Conservation (phyloP, 2,797 vertebrate genomes). For the Otus scops region DNA sequence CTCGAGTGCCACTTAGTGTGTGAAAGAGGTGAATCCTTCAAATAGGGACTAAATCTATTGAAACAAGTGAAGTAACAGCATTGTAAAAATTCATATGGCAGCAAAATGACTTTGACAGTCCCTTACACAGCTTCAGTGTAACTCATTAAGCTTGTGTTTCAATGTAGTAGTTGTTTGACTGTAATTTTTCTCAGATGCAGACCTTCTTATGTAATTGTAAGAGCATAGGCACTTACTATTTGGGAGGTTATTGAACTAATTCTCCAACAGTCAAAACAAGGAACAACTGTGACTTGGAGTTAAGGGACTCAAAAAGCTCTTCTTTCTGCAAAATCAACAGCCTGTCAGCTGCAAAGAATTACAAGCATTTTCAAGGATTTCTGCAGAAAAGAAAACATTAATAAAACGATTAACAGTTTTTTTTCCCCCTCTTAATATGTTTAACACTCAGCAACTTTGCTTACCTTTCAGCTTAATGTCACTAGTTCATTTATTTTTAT, state of each 20-base stretch:
- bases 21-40: background rate
- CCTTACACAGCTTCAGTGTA: background rate
- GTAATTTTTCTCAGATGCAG: constrained; percentile 35
- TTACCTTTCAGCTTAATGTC: constrained; percentile 68
- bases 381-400: constrained; percentile 63
- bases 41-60: background rate
- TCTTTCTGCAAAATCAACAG: constrained; percentile 59
- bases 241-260: constrained; percentile 48
- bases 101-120: background rate
- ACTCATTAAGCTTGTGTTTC: constrained; percentile 15
- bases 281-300: constrained; percentile 45
- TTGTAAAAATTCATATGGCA: background rate
- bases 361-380: constrained; percentile 61
- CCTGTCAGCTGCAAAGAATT: constrained; percentile 69
- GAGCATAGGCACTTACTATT: constrained; percentile 29
- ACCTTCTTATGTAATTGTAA: background rate
- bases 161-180: constrained; percentile 24
- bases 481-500: constrained; percentile 68
- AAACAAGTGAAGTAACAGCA: background rate
- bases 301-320: constrained; percentile 42
- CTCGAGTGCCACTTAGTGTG: background rate
- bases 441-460: constrained; percentile 66
- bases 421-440: background rate
- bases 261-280: constrained; percentile 52
- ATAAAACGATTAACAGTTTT: constrained; percentile 65